Conservation (phyloP, 2,113 vertebrate species). For the Chionodraco myersi region DNA sequence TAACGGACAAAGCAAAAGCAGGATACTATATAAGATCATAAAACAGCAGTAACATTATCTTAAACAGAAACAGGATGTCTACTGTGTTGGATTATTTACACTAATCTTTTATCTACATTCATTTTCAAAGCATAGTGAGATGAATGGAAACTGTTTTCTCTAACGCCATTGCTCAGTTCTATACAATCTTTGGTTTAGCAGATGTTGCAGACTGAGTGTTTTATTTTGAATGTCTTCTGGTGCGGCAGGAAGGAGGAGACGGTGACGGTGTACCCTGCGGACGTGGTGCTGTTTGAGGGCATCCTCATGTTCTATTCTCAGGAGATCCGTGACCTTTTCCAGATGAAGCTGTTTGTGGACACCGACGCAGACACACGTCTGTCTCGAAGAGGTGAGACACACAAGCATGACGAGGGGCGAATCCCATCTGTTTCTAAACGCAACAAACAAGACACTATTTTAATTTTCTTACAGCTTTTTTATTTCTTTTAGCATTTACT, state of each 20-base stretch:
- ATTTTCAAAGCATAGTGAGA: not conserved
- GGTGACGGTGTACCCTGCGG: constrained; percentile 90
- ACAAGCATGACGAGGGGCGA: not conserved
- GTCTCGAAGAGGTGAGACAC: constrained; percentile 89
- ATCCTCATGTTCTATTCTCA: constrained; percentile 95
- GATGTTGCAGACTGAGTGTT: not conserved
- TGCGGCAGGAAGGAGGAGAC: constrained; percentile 90
- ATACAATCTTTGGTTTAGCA: not conserved
- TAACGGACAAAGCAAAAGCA: not conserved
- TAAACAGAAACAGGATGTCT: not conserved
- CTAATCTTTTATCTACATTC: not conserved
- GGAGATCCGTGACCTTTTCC: constrained; percentile 93
- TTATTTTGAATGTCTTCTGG: not conserved
- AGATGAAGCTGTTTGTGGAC: constrained; percentile 97
- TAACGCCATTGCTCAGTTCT: not conserved
- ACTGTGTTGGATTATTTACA: not conserved
- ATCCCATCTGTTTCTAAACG: not conserved
- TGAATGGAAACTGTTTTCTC: not conserved
- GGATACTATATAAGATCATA: not conserved
- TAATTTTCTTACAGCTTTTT: too few species aligned
- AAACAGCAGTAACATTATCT: not conserved
- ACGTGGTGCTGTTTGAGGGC: constrained; percentile 95
- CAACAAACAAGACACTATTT: not conserved
- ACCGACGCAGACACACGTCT: constrained; percentile 93
- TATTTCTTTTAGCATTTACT: too few species aligned